Conservation (phyloP, 2,888 invertebrate genomes). For the Ennomos erosarius region DNA sequence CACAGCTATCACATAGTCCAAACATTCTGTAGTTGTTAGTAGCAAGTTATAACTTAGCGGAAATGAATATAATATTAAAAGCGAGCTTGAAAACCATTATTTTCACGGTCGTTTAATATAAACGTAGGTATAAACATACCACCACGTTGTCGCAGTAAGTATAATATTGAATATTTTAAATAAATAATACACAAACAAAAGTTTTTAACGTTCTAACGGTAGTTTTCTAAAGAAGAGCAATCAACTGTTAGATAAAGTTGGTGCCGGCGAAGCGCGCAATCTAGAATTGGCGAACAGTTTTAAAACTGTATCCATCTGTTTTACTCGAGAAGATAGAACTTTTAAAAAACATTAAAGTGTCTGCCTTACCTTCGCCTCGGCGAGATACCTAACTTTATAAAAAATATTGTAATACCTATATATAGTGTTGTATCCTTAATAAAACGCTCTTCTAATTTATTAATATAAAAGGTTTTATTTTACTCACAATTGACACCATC, state of each 20-base stretch:
- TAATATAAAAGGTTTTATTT: too few species aligned
- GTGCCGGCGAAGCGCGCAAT: slow-evolving; percentile 64
- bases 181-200: slow-evolving; percentile 16
- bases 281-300: slow-evolving; percentile 72
- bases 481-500: too few species aligned
- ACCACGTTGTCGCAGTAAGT: neutral
- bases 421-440: too few species aligned
- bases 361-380: slow-evolving; percentile 22
- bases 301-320: slow-evolving; percentile 68
- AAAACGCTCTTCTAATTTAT: too few species aligned
- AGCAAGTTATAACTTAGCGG: too few species aligned
- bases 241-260: slow-evolving; percentile 78
- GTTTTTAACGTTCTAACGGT: slow-evolving; percentile 62
- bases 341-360: slow-evolving; percentile 54
- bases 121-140: too few species aligned
- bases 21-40: too few species aligned
- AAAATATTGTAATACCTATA: slow-evolving; percentile 21
- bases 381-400: slow-evolving; percentile 21
- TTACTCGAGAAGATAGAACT: slow-evolving; percentile 49
- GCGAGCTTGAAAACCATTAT: too few species aligned
- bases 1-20: too few species aligned
- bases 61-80: too few species aligned
- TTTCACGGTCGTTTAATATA: too few species aligned
- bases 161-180: slow-evolving; percentile 4
- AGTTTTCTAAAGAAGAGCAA: slow-evolving; percentile 68